phyloP scores from a whole-genome alignment of 2,888 invertebrate genomes.

The Enchytraeus crypticus region DNA sequence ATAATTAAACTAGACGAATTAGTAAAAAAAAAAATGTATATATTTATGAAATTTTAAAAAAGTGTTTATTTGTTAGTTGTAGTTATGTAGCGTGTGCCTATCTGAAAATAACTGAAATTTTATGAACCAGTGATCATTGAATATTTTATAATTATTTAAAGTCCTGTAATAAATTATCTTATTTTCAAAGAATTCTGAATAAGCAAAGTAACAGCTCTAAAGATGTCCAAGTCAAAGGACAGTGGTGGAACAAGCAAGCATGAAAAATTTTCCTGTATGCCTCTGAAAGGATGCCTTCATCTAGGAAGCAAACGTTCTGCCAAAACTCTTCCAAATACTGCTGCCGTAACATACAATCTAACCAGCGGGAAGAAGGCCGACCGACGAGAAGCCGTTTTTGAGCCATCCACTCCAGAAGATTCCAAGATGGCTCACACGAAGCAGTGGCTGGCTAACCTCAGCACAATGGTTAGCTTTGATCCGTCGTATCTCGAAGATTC shows the following conservation, averaged over 20 bases:
- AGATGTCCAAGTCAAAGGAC: neutral
- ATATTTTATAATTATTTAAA: too few species aligned
- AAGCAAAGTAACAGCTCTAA: too few species aligned
- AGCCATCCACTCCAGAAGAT: neutral
- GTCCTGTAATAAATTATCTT: too few species aligned
- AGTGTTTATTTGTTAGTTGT: too few species aligned
- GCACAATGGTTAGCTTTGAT: constrained; percentile 12
- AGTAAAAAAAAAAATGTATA: too few species aligned
- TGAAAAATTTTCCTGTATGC: constrained; percentile 3
- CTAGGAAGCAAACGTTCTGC: neutral
- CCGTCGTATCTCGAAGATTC: constrained; percentile 1
- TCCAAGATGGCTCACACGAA: constrained; percentile 6
- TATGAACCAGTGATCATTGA: too few species aligned
- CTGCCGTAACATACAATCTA: neutral
- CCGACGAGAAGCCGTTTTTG: neutral
- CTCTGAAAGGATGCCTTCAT: constrained; percentile 1
- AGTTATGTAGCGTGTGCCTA: too few species aligned
- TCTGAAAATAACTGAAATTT: too few species aligned
- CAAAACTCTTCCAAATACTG: neutral
- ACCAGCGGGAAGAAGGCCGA: neutral
- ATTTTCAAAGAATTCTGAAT: too few species aligned
- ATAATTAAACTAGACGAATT: too few species aligned
- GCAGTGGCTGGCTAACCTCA: constrained; percentile 15
- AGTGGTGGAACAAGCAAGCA: too few species aligned
- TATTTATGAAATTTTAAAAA: too few species aligned